Evolutionary conservation across 1,140 invertebrate genomes (phyloP), one percentile per base, ranked within the genome.

Genomic region (Lucilia sericata): DNA sequence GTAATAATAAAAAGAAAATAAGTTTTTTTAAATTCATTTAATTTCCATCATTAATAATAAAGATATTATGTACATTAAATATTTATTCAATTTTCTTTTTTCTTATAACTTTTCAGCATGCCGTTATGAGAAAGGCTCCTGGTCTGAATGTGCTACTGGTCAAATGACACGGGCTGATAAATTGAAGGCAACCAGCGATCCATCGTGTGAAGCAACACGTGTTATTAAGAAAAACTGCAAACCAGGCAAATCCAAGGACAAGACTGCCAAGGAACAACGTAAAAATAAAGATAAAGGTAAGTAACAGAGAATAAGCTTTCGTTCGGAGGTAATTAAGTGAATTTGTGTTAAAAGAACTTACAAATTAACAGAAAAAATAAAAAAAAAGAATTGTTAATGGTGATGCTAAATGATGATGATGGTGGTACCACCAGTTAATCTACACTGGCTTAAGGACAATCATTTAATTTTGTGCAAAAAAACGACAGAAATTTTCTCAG

Each of bases 61-160:
- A 42, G 42, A 42, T 10, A 42, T 42, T 42, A 42, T 30, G 25
- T 10, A 42, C 10, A 42, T 42, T 42, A 42, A 42, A 42, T 42
- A 42, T 42, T 42, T 42, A 42, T 3, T 42, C 42, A 42, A 49
- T 21, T 75, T 34, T 21, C 34, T 36, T 21, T 76, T 75, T n/a
- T n/a, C n/a, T n/a, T 30, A 30, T 3, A 30, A 30, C 3, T 30
- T 30, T 74, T n/a, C 80, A 91, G 90, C 94, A 78, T 97, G 96
- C 91, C 94, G 96, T 88, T 97, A 97, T 91, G 92, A 93, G 83
- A 96, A 97, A 88, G 95, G 96, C 84, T 92, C 95, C 84, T 97
- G 96, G 96, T 95, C 95, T 84, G 96, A 97, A 87, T 97, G 96
- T 91, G 95, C 86, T 21, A 90, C 87, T 47, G 90, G 94, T 85